Base-by-base conservation (phyloP, 1,140 invertebrate genomes). In the Parapsyche elsis region DNA sequence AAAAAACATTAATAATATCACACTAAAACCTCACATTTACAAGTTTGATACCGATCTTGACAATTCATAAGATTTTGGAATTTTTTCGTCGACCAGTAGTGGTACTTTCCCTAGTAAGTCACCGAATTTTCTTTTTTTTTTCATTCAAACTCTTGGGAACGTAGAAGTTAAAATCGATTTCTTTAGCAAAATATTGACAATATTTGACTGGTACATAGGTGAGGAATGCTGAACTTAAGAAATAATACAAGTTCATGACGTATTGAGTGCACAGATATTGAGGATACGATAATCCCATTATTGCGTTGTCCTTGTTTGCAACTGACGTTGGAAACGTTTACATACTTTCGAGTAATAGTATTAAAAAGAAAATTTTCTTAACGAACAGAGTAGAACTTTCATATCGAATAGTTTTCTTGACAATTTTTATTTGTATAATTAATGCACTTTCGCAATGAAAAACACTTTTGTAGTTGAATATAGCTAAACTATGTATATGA, bases 201-300 rank as follows among this genome's bases (percentile, higher is more conserved):
- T 46, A 12, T 46, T 46, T 12, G 12, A 53, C 16, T 53, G 10
- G 16, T 16, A 1, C 49, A 2, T 53, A 53, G 53, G 64, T 24
- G 24, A 67, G 19, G 23, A 67, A 71, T 71, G 26, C 38, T 75
- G 46, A 75, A 75, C 38, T 57, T 49, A 19, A 44, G 21, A 75
- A 19, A 75, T 49, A 57, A 38, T 75, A 75, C 75, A 77, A 77
- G 75, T 77, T 77, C 75, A 77, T 38, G 23, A 57, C 9, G 57
- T 45, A 45, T 49, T 59, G 59, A 16, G 14, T 45, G 19, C 26
- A 49, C n/a, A 67, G 24, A 75, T 75, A 77, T 77, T 2, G 57
- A 77, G 75, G 61, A 71, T 80, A 49, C 21, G 14, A 24, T 81
- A 81, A 81, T 81, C 70, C 38, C 19, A 81, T 81, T 81, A 81